Evolutionary conservation across 2,888 invertebrate genomes (phyloP).

Genomic region (Theodoxus fluviatilis): DNA sequence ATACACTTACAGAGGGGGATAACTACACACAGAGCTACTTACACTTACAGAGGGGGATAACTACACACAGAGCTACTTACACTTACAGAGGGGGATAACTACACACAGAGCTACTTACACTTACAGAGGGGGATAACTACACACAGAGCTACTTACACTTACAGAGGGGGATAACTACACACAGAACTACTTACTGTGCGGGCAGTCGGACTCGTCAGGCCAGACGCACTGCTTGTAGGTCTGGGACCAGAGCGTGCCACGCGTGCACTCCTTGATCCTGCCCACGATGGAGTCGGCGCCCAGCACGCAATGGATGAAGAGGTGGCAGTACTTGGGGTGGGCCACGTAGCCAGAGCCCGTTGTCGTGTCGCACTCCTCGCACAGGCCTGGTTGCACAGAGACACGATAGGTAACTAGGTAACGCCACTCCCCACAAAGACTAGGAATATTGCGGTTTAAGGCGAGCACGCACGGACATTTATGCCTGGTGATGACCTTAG

Average conservation of each 20-base stretch:
- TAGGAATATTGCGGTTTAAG: too few relatives aligned
- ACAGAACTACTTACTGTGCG: slow-evolving; percentile 26
- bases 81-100: not conserved
- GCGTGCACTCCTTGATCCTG: slow-evolving; percentile 33
- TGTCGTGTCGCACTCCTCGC: slow-evolving; percentile 35
- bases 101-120: slow-evolving; percentile 15
- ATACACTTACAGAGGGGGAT: too few relatives aligned
- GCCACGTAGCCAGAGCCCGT: slow-evolving; percentile 34
- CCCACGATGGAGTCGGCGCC: slow-evolving; percentile 32
- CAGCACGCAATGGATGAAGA: slow-evolving; percentile 34
- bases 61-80: not conserved
- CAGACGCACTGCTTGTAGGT: slow-evolving; percentile 32
- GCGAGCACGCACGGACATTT: too few relatives aligned
- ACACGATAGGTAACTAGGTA: too few relatives aligned
- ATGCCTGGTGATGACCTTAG: too few relatives aligned
- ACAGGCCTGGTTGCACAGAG: too few relatives aligned
- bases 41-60: not conserved
- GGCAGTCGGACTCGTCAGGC: slow-evolving; percentile 32
- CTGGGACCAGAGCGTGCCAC: slow-evolving; percentile 36
- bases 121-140: slow-evolving; percentile 24
- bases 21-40: too few relatives aligned
- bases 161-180: not conserved
- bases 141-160: not conserved
- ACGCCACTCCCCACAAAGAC: too few relatives aligned
- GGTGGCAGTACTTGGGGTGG: slow-evolving; percentile 34